Conservation (phyloP, 2,797 vertebrate species). For the Darevskia nairensis region DNA sequence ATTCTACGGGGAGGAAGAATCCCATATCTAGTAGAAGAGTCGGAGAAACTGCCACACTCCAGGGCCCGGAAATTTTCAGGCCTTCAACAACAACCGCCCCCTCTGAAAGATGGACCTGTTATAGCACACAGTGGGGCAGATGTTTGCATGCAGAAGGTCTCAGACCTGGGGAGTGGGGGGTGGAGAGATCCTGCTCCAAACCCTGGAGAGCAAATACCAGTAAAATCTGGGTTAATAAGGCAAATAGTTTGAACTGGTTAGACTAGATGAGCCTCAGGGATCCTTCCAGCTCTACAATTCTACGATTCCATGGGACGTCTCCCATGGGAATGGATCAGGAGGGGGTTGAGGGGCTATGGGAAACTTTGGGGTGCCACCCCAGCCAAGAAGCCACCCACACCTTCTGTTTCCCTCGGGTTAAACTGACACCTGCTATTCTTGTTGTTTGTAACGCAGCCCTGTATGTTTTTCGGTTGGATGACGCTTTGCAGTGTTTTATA, state of each 20-base stretch:
- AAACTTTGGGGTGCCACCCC: background rate
- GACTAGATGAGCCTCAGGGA: no score
- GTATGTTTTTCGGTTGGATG: no score
- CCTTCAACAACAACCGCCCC: background rate
- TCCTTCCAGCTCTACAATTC: no score
- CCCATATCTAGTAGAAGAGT: background rate
- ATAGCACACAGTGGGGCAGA: no score
- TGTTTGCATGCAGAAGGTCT: background rate
- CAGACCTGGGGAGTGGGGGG: no score
- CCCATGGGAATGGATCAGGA: background rate
- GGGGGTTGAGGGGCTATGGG: background rate
- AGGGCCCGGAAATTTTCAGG: background rate
- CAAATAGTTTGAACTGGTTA: background rate
- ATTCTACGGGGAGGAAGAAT: background rate
- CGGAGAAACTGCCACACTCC: background rate
- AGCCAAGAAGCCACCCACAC: background rate
- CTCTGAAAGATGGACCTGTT: background rate
- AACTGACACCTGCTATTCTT: no score
- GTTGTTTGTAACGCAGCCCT: no score
- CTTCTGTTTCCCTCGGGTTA: background rate
- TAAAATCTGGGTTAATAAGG: background rate
- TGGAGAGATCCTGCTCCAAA: background rate
- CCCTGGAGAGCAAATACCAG: background rate
- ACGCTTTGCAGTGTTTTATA: no score
- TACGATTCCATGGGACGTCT: background rate